phyloP scores from a whole-genome alignment of 2,888 invertebrate genomes.

The Hemithea aestivaria region DNA sequence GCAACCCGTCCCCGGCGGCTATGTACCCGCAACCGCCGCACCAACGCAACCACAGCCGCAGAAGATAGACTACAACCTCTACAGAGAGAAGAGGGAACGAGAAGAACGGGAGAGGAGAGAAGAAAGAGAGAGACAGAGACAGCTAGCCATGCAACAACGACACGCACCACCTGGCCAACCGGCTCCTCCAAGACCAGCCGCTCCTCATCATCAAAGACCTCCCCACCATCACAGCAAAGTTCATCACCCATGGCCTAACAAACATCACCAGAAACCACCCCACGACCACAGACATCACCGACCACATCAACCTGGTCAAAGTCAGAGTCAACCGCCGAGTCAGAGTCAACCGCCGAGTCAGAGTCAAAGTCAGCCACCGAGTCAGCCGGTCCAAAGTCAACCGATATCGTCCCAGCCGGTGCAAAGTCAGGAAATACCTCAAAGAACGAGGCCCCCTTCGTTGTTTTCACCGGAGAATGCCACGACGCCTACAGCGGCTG shows the following conservation, averaged over 20 bases:
- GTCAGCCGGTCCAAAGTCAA: constrained; percentile 33
- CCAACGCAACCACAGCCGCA: constrained; percentile 64
- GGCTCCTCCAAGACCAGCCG: constrained; percentile 37
- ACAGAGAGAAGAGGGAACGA: constrained; percentile 82
- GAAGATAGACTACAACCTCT: constrained; percentile 79
- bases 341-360: too few relatives aligned
- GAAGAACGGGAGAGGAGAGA: constrained; percentile 74
- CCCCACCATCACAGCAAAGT: constrained; percentile 53
- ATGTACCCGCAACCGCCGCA: constrained; percentile 61
- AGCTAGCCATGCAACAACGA: constrained; percentile 34
- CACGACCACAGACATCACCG: constrained; percentile 62
- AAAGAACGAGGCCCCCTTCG: constrained; percentile 76
- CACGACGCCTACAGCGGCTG: constrained; percentile 67
- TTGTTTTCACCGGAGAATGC: constrained; percentile 83
- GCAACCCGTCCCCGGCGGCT: constrained; percentile 62
- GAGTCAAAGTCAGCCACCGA: constrained; percentile 21
- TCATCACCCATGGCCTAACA: constrained; percentile 57
- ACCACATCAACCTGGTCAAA: constrained; percentile 24
- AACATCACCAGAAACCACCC: constrained; percentile 57
- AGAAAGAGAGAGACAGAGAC: constrained; percentile 51
- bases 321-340: too few relatives aligned
- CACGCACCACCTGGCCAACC: constrained; percentile 31
- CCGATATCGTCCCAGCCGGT: constrained; percentile 17
- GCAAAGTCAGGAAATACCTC: constrained; percentile 33
- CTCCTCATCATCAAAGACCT: constrained; percentile 40